Conservation (phyloP, 2,797 vertebrate genomes). For the Paramormyrops hopkinsi region DNA sequence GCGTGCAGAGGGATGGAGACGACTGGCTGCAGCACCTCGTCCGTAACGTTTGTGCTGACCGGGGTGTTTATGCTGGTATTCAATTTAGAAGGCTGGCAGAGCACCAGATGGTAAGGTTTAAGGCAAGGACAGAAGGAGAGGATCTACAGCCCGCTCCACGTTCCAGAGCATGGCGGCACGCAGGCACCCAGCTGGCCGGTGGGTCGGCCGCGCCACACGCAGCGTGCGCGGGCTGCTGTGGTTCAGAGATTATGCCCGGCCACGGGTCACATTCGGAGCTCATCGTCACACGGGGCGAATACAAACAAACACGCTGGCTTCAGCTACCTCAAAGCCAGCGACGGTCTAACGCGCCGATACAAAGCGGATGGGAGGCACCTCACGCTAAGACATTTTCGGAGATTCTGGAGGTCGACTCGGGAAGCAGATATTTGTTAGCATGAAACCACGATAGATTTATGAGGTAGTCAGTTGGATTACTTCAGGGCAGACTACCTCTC, state of each 20-base stretch:
- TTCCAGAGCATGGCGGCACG: background rate
- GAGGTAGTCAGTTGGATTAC: slow-evolving; percentile 3
- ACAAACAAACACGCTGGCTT: background rate
- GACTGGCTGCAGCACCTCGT: slow-evolving; percentile 33
- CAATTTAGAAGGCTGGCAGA: slow-evolving; percentile 61
- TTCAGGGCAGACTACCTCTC: background rate
- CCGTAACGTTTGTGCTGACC: slow-evolving; percentile 60
- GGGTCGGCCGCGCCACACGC: background rate
- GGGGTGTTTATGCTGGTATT: slow-evolving; percentile 60
- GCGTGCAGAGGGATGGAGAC: slow-evolving; percentile 25
- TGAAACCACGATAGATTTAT: background rate
- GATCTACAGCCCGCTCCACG: slow-evolving; percentile 26
- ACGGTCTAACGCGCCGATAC: background rate
- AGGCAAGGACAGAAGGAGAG: slow-evolving; percentile 50
- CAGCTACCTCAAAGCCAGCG: background rate
- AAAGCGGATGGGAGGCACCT: background rate
- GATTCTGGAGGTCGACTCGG: background rate
- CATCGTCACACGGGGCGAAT: slow-evolving; percentile 1
- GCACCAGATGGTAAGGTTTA: slow-evolving; percentile 63
- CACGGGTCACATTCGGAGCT: slow-evolving; percentile 5
- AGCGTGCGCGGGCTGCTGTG: background rate
- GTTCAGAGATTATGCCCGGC: background rate
- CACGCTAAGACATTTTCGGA: background rate
- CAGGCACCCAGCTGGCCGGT: background rate
- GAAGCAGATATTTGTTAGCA: background rate